Conservation (phyloP, 2,113 vertebrate genomes). For the Okapia johnstoni region DNA sequence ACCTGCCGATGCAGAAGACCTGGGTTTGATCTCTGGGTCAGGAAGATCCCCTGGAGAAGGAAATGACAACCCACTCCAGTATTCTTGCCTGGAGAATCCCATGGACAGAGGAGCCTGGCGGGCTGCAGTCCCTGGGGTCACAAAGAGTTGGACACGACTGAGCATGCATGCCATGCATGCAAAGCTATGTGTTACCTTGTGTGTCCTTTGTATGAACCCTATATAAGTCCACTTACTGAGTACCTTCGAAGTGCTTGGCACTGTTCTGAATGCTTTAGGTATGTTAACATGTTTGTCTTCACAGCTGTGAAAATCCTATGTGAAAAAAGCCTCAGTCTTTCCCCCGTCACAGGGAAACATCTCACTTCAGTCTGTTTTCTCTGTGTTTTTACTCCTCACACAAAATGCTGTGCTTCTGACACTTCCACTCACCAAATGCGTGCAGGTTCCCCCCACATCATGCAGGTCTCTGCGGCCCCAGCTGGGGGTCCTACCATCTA, state of each 20-base stretch:
- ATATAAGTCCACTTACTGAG: background rate
- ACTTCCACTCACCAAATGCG: background rate
- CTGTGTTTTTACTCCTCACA: background rate
- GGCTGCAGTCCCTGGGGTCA: background rate
- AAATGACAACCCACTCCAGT: background rate
- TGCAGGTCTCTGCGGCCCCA: background rate
- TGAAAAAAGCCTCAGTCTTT: background rate
- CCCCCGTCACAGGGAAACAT: background rate
- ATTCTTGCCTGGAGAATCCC: background rate
- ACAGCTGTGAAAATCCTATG: background rate
- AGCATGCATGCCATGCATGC: background rate
- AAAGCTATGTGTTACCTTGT: background rate
- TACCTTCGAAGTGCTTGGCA: background rate
- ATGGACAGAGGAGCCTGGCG: background rate
- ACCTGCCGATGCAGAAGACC: background rate
- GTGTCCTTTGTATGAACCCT: background rate
- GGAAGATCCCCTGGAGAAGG: background rate
- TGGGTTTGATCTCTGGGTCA: background rate
- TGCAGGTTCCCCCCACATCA: too few species aligned
- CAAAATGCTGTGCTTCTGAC: background rate
- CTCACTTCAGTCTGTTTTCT: background rate
- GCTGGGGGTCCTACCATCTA: background rate
- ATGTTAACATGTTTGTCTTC: background rate
- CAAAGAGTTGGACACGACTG: accelerated
- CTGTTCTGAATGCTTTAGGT: background rate